phyloP scores from a whole-genome alignment of 1,140 invertebrate genomes.

The Sycophaga agraensis region DNA sequence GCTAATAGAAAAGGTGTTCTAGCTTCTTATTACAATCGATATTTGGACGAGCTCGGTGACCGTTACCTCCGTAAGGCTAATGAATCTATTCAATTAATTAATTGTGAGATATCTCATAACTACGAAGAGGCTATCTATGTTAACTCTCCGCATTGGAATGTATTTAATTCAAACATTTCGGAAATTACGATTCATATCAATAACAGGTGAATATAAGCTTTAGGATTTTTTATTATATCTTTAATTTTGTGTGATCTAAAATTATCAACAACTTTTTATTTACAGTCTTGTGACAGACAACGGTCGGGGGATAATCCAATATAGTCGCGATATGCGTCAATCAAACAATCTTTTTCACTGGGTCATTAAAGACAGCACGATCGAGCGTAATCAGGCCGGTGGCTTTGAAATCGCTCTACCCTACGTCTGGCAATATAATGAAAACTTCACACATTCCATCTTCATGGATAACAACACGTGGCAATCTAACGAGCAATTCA shows the following conservation, averaged over 20 bases:
- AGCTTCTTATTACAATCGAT: constrained; percentile 87
- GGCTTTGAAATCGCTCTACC: constrained; percentile 85
- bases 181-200: constrained; percentile 86
- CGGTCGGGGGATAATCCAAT: constrained; percentile 81
- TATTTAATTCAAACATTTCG: constrained; percentile 77
- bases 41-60: constrained; percentile 79
- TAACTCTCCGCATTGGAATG: constrained; percentile 81
- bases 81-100: constrained; percentile 78
- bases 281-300: constrained; percentile 78
- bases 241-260: too few species aligned
- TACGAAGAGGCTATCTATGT: constrained; percentile 77
- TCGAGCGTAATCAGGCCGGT: constrained; percentile 80
- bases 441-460: constrained; percentile 89
- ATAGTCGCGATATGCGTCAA: constrained; percentile 84
- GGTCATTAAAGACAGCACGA: constrained; percentile 82
- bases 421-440: constrained; percentile 93
- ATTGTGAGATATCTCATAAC: constrained; percentile 80
- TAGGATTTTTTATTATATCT: too few species aligned
- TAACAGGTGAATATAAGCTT: constrained; percentile 52
- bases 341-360: constrained; percentile 96
- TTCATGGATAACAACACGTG: constrained; percentile 86
- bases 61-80: constrained; percentile 85
- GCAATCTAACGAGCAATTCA: constrained; percentile 82
- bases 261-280: too few species aligned
- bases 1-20: constrained; percentile 80